Evolutionary conservation across 2,888 invertebrate genomes (phyloP).

Genomic region (Acheta domesticus): DNA sequence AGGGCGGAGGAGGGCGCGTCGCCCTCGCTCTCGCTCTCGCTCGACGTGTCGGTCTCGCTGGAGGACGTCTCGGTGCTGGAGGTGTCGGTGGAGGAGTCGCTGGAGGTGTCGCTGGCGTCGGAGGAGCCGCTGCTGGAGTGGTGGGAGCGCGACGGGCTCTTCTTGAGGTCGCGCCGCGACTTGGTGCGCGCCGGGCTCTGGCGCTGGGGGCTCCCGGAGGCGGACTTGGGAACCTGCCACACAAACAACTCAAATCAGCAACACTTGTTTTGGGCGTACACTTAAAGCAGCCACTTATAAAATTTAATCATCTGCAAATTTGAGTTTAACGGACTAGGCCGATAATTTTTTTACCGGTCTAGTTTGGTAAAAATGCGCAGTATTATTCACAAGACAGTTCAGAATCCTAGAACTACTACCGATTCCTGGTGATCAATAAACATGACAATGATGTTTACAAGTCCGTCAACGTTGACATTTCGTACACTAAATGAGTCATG

Average conservation of each 20-base stretch:
- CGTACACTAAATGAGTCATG: too few relatives aligned
- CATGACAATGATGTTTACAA: too few relatives aligned
- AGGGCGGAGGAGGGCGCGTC: conserved; percentile 21
- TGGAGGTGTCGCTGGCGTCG: conserved; percentile 37
- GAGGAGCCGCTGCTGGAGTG: conserved; percentile 41
- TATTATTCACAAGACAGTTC: too few relatives aligned
- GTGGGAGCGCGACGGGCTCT: conserved; percentile 40
- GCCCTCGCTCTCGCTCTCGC: conserved; percentile 26
- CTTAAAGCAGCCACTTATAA: too few relatives aligned
- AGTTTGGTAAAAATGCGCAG: too few relatives aligned
- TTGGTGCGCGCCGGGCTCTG: conserved; percentile 9
- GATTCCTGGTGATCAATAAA: too few relatives aligned
- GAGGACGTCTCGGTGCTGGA: conserved; percentile 39
- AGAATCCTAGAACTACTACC: too few relatives aligned
- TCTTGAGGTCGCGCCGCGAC: conserved; percentile 40
- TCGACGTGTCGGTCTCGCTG: conserved; percentile 21
- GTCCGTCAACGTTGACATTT: too few relatives aligned
- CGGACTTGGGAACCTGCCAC: background rate
- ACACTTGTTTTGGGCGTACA: too few relatives aligned
- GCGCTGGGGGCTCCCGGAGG: background rate
- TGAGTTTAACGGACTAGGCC: too few relatives aligned
- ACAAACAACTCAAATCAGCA: background rate
- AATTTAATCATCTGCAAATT: too few relatives aligned
- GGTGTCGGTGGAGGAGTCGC: conserved; percentile 43
- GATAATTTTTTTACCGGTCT: too few relatives aligned